Evolutionary conservation across 2,797 vertebrate genomes (phyloP).

Genomic region (Glyptemys insculpta): DNA sequence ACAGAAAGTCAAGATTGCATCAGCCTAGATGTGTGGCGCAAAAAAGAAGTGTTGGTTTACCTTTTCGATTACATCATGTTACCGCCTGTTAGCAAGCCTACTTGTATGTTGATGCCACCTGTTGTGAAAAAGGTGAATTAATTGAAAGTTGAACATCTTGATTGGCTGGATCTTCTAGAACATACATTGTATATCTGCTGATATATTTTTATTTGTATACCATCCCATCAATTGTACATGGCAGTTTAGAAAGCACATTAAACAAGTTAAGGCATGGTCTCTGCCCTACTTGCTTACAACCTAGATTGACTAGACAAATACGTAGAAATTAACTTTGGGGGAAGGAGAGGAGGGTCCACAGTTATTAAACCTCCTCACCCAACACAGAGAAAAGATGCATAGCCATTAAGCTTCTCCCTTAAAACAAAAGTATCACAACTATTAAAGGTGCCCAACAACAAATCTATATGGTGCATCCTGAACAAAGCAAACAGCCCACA

Average conservation of each 20-base stretch:
- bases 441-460: neutral
- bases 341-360: neutral
- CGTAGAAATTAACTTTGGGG: neutral
- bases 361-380: neutral
- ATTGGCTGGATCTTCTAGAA: neutral
- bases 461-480: neutral
- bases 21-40: neutral
- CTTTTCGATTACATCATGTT: neutral
- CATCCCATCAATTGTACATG: neutral
- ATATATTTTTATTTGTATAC: neutral
- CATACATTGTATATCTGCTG: neutral
- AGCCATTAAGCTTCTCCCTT: too few relatives aligned
- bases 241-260: neutral
- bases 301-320: neutral
- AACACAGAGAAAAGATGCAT: neutral
- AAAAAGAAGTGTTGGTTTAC: neutral
- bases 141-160: neutral
- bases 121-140: neutral
- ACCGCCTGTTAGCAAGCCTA: neutral
- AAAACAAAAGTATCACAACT: neutral
- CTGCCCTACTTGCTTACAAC: neutral
- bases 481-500: neutral
- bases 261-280: neutral
- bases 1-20: neutral
- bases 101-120: neutral